Evolutionary conservation across 2,888 invertebrate species (phyloP), one percentile per base, ranked within the genome.

Genomic region (Pogonocherus hispidulus): DNA sequence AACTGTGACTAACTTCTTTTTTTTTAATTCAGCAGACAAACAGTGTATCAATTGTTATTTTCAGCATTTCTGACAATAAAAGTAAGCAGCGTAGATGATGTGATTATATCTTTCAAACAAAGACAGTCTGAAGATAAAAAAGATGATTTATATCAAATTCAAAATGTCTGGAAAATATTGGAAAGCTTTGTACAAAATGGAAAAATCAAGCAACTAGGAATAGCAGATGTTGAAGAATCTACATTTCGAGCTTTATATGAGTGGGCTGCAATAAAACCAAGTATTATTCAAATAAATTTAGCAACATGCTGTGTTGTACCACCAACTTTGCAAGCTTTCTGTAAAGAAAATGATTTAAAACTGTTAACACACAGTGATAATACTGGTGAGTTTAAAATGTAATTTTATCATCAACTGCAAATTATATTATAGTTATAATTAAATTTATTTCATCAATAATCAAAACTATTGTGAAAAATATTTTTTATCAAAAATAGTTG

Each of bases 351-450:
- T 79, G 95, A 96, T 80, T 93, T 99, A 70, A 97, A 97, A 83
- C 87, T 99, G 41, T 88, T 99, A 20, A 99, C 98, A 0, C 99
- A 99, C 84, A 96, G 94, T 80, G 99, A 99, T 86, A 96, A 97
- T 0, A 91, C 91, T 82, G 93, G 96, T 96, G 86, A 87, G 76
- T 72, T 49, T 35, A 0, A 14, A 14, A 9, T 3, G 8, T 37
- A 65, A 59, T 51, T 56, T 65, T 69, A 37, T 41, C 77, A 60
- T 49, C 8, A 37, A 69, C 49, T 19, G 41, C 23, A 18, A 14
- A 27, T 16, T 16, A 11, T n/a, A 35, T 66, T 32, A n/a, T 52
- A n/a, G 27, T 19, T 35, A 27, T 46, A 23, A 23, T 66, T 18
- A 46, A 9, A 16, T 9, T 20, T 9, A 16, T 22, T 37, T 9